Evolutionary conservation across 2,888 invertebrate species (phyloP), one percentile per base, ranked within the genome.

Genomic region (Diplazon laetatorius): DNA sequence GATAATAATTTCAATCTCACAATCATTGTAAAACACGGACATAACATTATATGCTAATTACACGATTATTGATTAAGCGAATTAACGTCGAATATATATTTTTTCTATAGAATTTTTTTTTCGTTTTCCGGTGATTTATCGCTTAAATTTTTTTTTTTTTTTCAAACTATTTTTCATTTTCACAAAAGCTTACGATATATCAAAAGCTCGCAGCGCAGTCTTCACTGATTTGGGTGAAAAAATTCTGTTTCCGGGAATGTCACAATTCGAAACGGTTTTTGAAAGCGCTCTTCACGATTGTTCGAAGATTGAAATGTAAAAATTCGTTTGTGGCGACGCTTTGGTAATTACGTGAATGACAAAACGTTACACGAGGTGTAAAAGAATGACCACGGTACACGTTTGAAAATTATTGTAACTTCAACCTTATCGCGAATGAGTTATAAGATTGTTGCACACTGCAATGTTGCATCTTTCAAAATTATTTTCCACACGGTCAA

Each of bases 41-140:
- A 77, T 65, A n/a, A n/a, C n/a, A 76, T 59, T 71, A 74, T 75
- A 75, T 70, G 70, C 74, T 74, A 77, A 71, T n/a, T 80, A 60
- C 78, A 80, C 69, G 75, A 80, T n/a, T 78, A 73, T 72, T 59
- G n/a, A 76, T 76, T 78, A 76, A 73, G 75, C 75, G 66, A 78
- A 80, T 60, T 79, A 46, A 73, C 59, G 57, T 71, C 52, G 30
- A 70, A n/a, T n/a, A n/a, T n/a, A n/a, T 63, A 10, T 60, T 62
- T 48, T 59, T 75, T n/a, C 30, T 30, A 30, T n/a, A n/a, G n/a
- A 30, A 30, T 30, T 30, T 39, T 63, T 30, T 46, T 35, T 50
- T 30, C 39, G 48, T 66, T 59, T 69, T 74, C 66, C 57, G 37
- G n/a, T 44, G 73, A n/a, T 46, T 48, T 57, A n/a, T n/a, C n/a